Conservation (phyloP, 2,113 vertebrate genomes). For the Otus sunia region DNA sequence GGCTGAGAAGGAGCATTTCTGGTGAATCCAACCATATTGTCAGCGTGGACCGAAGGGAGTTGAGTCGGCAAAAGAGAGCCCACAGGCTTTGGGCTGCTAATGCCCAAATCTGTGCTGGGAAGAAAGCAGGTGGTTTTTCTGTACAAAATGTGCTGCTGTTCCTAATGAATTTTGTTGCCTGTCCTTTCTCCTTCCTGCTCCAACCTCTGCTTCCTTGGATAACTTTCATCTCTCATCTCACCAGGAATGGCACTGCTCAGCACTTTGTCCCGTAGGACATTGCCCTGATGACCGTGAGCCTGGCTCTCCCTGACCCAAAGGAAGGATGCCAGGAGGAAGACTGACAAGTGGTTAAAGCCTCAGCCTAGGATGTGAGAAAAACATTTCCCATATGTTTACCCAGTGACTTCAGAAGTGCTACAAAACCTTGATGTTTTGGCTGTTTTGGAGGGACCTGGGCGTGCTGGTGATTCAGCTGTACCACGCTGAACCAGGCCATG, state of each 20-base stretch:
- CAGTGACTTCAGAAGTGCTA: background rate
- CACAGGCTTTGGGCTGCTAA: background rate
- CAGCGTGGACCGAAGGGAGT: background rate
- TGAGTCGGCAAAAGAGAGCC: background rate
- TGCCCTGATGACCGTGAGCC: background rate
- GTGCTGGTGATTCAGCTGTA: accelerated
- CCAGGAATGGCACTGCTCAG: background rate
- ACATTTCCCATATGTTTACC: background rate
- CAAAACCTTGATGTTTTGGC: background rate
- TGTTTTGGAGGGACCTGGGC: background rate
- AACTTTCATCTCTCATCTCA: background rate
- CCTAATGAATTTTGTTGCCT: background rate
- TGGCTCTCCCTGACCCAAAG: background rate
- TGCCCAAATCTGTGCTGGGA: background rate
- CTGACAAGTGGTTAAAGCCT: background rate
- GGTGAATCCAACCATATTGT: background rate
- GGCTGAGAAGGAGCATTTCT: background rate
- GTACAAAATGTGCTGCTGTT: background rate
- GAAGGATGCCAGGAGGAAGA: background rate
- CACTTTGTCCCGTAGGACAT: background rate
- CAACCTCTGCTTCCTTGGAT: background rate
- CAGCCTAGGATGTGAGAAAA: background rate
- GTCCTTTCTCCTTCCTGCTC: background rate
- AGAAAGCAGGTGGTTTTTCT: background rate
- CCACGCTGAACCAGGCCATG: accelerated